Conservation (phyloP, 2,888 invertebrate genomes). For the Microdon myrmicae region DNA sequence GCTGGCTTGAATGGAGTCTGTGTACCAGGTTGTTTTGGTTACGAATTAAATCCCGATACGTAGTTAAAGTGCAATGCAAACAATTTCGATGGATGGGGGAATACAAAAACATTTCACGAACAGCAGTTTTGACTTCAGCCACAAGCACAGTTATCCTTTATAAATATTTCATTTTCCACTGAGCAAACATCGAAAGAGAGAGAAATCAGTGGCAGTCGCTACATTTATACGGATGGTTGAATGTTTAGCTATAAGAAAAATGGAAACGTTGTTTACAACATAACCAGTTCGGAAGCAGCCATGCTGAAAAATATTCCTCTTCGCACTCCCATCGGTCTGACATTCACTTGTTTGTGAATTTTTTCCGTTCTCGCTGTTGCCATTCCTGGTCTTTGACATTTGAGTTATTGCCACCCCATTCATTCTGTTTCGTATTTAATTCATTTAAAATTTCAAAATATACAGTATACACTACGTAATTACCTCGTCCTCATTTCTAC, state of each 20-base stretch:
- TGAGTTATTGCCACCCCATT: too few relatives aligned
- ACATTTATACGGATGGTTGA: constrained; percentile 20
- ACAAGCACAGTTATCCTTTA: neutral
- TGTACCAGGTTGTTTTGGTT: too few relatives aligned
- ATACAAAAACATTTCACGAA: neutral
- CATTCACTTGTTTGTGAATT: neutral
- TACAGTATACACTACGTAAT: too few relatives aligned
- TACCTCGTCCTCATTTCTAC: too few relatives aligned
- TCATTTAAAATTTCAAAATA: too few relatives aligned
- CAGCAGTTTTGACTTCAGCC: too few relatives aligned
- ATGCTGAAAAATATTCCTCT: constrained; percentile 34
- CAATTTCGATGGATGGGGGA: constrained; percentile 9
- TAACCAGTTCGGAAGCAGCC: constrained; percentile 9
- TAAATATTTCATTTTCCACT: constrained; percentile 10
- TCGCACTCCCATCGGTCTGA: constrained; percentile 3
- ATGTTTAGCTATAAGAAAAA: constrained; percentile 2
- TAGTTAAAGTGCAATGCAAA: constrained; percentile 29
- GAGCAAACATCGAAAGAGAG: constrained; percentile 14
- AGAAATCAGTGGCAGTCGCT: constrained; percentile 1
- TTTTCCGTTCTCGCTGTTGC: neutral
- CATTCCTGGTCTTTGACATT: neutral
- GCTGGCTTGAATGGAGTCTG: too few relatives aligned
- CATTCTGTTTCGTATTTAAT: too few relatives aligned
- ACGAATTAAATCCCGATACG: too few relatives aligned
- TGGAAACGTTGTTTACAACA: neutral